Evolutionary conservation across 2,888 invertebrate species (phyloP).

Genomic region (Synanthedon vespiformis): DNA sequence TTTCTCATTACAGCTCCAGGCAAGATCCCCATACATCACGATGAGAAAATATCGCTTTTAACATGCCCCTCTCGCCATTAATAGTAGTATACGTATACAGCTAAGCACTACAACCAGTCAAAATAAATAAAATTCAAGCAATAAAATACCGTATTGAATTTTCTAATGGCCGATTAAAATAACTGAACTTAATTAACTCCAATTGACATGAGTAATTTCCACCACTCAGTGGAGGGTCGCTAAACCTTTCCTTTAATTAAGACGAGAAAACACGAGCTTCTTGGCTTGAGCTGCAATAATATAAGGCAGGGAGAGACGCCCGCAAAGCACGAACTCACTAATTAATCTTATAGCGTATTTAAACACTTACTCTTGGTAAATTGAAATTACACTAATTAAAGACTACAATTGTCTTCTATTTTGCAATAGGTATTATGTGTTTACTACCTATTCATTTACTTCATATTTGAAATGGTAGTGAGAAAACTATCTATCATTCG

Average conservation of each 20-base stretch:
- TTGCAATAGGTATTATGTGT: no score
- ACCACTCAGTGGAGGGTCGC: slow-evolving; percentile 16
- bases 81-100: slow-evolving; percentile 29
- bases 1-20: slow-evolving; percentile 61
- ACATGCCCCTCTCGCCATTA: slow-evolving; percentile 48
- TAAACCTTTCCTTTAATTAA: slow-evolving; percentile 37
- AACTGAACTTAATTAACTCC: slow-evolving; percentile 28
- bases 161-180: slow-evolving; percentile 2
- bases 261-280: slow-evolving; percentile 29
- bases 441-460: no score
- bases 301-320: slow-evolving; percentile 10
- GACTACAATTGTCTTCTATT: no score
- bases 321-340: slow-evolving; percentile 9
- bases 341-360: slow-evolving; percentile 18
- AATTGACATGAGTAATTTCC: slow-evolving; percentile 30
- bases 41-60: slow-evolving; percentile 61
- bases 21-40: slow-evolving; percentile 61
- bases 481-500: no score
- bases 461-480: no score
- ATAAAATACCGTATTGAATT: not conserved
- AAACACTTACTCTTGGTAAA: slow-evolving; percentile 6
- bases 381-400: slow-evolving; percentile 1
- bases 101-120: not conserved
- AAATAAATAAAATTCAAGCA: not conserved
- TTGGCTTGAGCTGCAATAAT: slow-evolving; percentile 18